Evolutionary conservation across 2,113 vertebrate genomes (phyloP).

Genomic region (Archilochus colubris): DNA sequence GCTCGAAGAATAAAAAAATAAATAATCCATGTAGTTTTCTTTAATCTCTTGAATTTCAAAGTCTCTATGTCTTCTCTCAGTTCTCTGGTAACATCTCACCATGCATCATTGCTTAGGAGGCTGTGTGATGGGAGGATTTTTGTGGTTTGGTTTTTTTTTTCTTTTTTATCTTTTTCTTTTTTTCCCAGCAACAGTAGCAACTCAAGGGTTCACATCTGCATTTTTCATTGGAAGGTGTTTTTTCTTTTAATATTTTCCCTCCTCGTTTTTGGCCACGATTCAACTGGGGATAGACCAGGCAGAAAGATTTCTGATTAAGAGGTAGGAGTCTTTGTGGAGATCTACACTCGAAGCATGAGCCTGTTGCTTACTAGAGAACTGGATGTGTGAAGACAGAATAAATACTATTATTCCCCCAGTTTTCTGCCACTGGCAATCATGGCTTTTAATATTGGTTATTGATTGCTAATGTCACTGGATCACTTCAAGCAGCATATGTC

Average conservation of each 20-base stretch:
- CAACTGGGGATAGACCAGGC: neutral
- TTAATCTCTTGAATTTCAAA: neutral
- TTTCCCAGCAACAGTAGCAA: neutral
- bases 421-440: neutral
- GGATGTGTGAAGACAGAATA: neutral
- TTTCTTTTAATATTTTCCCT: neutral
- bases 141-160: neutral
- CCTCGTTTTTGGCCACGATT: neutral
- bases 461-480: neutral
- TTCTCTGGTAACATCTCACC: neutral
- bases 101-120: neutral
- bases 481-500: neutral
- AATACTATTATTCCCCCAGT: neutral
- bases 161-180: neutral
- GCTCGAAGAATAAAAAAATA: neutral
- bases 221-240: neutral
- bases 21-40: neutral
- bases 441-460: slow-evolving; percentile 17
- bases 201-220: neutral
- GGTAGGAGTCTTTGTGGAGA: neutral
- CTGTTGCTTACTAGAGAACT: neutral
- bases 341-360: neutral
- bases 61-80: neutral
- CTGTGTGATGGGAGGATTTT: neutral
- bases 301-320: neutral